phyloP scores from a whole-genome alignment of 2,113 vertebrate genomes.

The Hemiscyllium ocellatum region DNA sequence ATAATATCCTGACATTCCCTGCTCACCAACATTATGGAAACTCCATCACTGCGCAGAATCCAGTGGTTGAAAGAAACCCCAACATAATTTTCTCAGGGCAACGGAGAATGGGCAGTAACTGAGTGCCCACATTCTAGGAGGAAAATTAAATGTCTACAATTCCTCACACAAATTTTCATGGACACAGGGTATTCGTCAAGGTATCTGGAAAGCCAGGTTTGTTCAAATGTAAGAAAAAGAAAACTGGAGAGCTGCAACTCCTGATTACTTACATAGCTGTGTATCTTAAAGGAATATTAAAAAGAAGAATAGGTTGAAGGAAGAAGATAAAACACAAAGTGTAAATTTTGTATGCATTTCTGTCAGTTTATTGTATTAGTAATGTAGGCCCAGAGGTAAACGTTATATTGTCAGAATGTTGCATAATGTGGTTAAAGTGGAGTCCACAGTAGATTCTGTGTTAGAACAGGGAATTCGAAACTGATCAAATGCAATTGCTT shows the following conservation, averaged over 20 bases:
- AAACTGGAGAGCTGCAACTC: neutral
- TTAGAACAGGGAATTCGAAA: neutral
- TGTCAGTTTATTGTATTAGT: neutral
- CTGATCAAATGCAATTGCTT: neutral
- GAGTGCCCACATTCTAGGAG: neutral
- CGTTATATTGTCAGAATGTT: neutral
- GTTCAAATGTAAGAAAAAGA: neutral
- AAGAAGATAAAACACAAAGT: neutral
- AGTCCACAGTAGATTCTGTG: neutral
- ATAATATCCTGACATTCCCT: neutral
- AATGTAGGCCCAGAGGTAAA: neutral
- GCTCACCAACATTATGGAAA: neutral
- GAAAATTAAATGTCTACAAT: neutral
- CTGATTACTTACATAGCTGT: neutral
- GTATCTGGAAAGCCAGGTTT: neutral
- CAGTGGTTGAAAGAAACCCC: neutral
- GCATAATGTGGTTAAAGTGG: neutral
- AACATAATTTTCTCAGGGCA: neutral
- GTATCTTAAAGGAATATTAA: neutral
- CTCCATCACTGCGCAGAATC: neutral
- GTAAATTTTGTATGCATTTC: neutral
- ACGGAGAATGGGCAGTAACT: neutral
- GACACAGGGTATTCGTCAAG: neutral
- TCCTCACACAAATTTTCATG: neutral
- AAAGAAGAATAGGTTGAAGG: neutral